Conservation (phyloP, 2,888 invertebrate species). For the Ischnus inquisitorius region DNA sequence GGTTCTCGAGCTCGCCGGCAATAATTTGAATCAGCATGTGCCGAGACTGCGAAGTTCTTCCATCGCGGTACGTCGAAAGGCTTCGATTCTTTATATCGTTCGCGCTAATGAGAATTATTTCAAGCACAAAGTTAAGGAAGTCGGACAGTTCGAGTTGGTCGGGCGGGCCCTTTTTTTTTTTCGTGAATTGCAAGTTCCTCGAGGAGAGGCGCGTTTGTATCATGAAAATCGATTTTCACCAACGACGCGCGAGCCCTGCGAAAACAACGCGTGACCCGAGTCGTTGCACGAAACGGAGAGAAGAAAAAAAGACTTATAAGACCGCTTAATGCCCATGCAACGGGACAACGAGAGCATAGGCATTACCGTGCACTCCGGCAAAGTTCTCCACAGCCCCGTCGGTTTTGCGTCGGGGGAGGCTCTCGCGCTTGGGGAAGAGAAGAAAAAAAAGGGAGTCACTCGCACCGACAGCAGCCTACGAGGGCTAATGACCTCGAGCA, state of each 20-base stretch:
- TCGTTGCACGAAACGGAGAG: slow-evolving; percentile 60
- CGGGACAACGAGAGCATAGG: slow-evolving; percentile 39
- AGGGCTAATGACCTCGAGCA: slow-evolving; percentile 55
- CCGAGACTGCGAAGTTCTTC: slow-evolving; percentile 78
- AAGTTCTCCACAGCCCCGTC: slow-evolving; percentile 19
- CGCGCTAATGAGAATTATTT: neutral
- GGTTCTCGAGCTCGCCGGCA: slow-evolving; percentile 80
- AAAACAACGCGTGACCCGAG: slow-evolving; percentile 60
- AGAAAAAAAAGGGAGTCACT: slow-evolving; percentile 13
- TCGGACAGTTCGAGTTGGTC: neutral
- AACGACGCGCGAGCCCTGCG: slow-evolving; percentile 32
- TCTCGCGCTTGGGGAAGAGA: slow-evolving; percentile 1
- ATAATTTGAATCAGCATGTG: slow-evolving; percentile 80
- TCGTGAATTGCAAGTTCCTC: no score
- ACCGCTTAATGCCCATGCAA: slow-evolving; percentile 37
- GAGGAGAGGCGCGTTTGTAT: neutral
- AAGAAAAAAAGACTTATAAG: slow-evolving; percentile 33
- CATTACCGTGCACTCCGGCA: slow-evolving; percentile 52
- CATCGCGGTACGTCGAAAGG: slow-evolving; percentile 75
- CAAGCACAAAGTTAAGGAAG: neutral
- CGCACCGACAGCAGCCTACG: slow-evolving; percentile 25
- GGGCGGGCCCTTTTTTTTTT: no score
- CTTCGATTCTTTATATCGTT: neutral
- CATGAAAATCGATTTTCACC: slow-evolving; percentile 59
- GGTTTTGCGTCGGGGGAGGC: neutral